Evolutionary conservation across 2,113 vertebrate genomes (phyloP).

Genomic region (Periophthalmodon schlosseri): DNA sequence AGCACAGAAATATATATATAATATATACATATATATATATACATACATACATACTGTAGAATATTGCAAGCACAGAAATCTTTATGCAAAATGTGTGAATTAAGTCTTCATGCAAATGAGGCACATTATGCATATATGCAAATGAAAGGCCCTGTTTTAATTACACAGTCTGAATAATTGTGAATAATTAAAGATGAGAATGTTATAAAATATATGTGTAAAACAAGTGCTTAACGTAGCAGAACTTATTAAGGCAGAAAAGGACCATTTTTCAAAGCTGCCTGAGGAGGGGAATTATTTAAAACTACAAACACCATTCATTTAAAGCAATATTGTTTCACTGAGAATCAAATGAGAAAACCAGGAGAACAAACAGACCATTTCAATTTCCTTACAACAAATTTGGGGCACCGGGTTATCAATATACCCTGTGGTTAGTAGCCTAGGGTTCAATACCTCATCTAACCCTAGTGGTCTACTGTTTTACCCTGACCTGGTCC

Average conservation of each 20-base stretch:
- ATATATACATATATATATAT: too few relatives aligned
- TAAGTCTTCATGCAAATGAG: neutral
- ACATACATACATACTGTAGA: neutral
- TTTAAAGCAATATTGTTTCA: slow-evolving; percentile 1
- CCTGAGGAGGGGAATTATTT: neutral
- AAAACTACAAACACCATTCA: neutral
- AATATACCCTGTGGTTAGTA: too few relatives aligned
- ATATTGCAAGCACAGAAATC: neutral
- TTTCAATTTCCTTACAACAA: too few relatives aligned
- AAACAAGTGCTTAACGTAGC: neutral
- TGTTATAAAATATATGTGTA: slow-evolving; percentile 7
- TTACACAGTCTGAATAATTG: neutral
- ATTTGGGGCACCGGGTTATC: too few relatives aligned
- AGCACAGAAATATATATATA: too few relatives aligned
- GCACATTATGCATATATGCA: neutral
- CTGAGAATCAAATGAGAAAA: too few relatives aligned
- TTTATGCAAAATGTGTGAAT: neutral
- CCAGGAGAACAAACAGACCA: too few relatives aligned
- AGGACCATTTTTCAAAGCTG: neutral
- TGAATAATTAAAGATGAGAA: slow-evolving; percentile 3
- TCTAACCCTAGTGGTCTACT: too few relatives aligned
- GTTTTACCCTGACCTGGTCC: neutral
- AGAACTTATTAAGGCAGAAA: neutral
- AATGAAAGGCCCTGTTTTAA: neutral
- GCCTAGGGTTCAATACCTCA: too few relatives aligned